phyloP scores from a whole-genome alignment of 2,113 vertebrate species.

The Zosterops borbonicus region DNA sequence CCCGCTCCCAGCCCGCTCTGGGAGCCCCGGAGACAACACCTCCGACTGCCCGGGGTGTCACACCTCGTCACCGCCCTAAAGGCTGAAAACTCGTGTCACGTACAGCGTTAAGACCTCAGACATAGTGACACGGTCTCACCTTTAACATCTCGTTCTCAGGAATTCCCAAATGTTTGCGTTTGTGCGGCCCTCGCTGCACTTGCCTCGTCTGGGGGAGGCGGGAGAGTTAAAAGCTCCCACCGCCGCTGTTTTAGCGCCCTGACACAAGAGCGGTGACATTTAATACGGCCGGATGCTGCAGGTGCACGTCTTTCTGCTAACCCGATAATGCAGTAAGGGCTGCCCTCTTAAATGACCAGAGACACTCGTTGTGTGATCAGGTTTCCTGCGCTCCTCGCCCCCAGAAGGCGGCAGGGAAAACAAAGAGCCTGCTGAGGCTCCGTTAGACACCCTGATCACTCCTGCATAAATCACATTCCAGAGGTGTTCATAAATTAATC shows the following conservation, averaged over 20 bases:
- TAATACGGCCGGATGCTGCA: not conserved
- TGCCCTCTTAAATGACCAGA: not conserved
- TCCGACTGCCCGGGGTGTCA: not conserved
- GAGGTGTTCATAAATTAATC: not conserved
- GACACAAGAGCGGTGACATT: not conserved
- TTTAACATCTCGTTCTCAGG: not conserved
- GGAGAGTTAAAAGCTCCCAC: accelerated
- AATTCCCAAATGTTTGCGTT: accelerated
- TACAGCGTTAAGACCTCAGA: accelerated
- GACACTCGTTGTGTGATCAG: accelerated
- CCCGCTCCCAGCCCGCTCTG: not conserved
- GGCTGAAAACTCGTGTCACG: accelerated
- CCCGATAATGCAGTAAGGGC: accelerated
- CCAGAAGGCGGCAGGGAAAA: accelerated
- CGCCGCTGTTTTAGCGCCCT: accelerated
- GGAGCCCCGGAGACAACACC: too few species aligned
- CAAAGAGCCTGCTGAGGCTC: accelerated
- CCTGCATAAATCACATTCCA: not conserved
- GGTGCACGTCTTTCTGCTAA: not conserved
- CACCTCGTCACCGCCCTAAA: accelerated
- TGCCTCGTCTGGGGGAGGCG: accelerated
- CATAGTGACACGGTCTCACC: accelerated
- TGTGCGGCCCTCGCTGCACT: accelerated
- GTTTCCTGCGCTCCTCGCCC: not conserved
- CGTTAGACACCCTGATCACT: not conserved